Evolutionary conservation across 2,113 vertebrate genomes (phyloP).

Genomic region (Phylloscopus whistleri): DNA sequence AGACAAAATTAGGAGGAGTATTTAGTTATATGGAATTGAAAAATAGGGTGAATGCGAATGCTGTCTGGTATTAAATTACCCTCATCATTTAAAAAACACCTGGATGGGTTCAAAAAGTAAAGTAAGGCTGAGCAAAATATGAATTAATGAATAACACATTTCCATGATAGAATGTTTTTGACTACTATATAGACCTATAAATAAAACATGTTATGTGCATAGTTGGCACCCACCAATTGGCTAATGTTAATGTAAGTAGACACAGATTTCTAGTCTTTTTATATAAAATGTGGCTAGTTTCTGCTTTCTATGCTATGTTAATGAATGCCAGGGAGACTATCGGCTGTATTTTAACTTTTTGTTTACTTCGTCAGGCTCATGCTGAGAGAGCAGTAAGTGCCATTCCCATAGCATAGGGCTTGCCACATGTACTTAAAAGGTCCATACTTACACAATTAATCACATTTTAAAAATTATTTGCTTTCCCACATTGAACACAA

Average conservation of each 20-base stretch:
- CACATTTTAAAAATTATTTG: constrained; percentile 60
- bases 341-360: constrained; percentile 69
- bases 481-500: constrained; percentile 71
- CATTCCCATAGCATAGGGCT: constrained; percentile 56
- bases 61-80: constrained; percentile 59
- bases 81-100: constrained; percentile 63
- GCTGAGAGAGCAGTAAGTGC: constrained; percentile 60
- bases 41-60: constrained; percentile 34
- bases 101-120: constrained; percentile 70
- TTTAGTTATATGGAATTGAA: constrained; percentile 37
- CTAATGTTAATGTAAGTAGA: constrained; percentile 69
- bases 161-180: constrained; percentile 62
- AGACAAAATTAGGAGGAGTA: constrained; percentile 52
- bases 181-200: constrained; percentile 70
- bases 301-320: constrained; percentile 69
- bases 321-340: constrained; percentile 69
- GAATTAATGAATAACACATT: constrained; percentile 78
- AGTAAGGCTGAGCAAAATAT: constrained; percentile 64
- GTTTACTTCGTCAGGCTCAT: constrained; percentile 60
- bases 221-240: constrained; percentile 62
- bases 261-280: constrained; percentile 72
- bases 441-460: constrained; percentile 67
- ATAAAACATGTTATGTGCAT: constrained; percentile 60
- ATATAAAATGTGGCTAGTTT: constrained; percentile 68
- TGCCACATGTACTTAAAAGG: constrained; percentile 54